Evolutionary conservation across 2,113 vertebrate species (phyloP), one percentile per base, ranked within the genome.

Genomic region (Chascanopsetta lugubris): DNA sequence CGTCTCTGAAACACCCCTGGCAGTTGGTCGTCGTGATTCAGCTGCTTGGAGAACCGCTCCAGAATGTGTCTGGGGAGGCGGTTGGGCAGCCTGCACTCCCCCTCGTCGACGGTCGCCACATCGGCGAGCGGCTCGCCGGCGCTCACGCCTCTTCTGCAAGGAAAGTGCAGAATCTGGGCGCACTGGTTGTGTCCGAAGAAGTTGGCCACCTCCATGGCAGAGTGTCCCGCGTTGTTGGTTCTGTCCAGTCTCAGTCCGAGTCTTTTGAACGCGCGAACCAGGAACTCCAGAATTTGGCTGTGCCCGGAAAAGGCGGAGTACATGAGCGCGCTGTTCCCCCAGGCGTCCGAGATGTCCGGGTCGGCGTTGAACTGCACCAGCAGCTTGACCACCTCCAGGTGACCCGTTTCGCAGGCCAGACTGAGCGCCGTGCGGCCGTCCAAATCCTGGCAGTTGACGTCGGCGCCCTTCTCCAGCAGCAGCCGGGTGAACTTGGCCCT

Each of bases 321-420:
- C 92, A 95, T 95, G 46, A 97, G 90, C 0, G 95, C 88, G n/a
- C 90, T 94, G 86, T 96, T 95, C 18, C 95, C 95, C 58, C 94
- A 94, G 1, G 85, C 54, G 47, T 97, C 95, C 1, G 87, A 72
- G 24, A 95, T 75, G 32, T 96, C 95, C 0, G 95, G 95, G 68
- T 96, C 94, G 0, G 94, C 95, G 32, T 91, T 95, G 87, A 92
- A 94, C 87, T 95, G 94, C 67, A 95, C 95, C 13, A 97, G 86
- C 54, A 96, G 92, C 90, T 96, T 94, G 59, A 94, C 92, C 2
- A 89, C 89, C 7, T 96, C 95, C 85, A 96, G 77, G 85, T 94
- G 80, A 29, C 95, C 95, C 11, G 93, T 79, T 82, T 96, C 94
- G 50, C 95, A 96, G n/a, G 93, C 92, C 55, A 93, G 79, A 81